Percentiles rank a stretch among this genome's conserved stretches.
These are phyloP conservation scores for Cecidostiba fungosa DNA, from an alignment of 2,888 invertebrate species.

Conservation along the genomic window DNA sequence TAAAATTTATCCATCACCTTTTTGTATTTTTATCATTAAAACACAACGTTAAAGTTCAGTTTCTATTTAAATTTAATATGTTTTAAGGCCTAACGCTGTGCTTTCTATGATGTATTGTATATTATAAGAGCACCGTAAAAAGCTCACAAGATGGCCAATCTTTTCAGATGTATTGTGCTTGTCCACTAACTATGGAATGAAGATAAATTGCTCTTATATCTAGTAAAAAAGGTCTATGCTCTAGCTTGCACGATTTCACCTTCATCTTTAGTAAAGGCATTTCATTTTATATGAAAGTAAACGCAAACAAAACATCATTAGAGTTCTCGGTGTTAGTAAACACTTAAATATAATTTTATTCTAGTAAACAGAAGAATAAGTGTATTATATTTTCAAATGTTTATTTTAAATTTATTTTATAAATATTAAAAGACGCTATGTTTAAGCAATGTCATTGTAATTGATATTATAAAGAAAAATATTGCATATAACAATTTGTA, in stretches of 20 bases:
- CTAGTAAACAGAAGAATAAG: not conserved
- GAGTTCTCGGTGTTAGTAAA: not conserved
- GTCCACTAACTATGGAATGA: not conserved
- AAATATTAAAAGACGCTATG: no score
- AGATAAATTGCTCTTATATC: not conserved
- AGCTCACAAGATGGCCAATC: not conserved
- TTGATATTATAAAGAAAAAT: no score
- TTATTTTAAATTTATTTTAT: no score
- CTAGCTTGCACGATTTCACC: conserved; percentile 32
- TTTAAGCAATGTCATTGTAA: no score
- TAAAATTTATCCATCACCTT: not conserved
- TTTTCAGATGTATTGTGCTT: not conserved
- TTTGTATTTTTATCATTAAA: not conserved
- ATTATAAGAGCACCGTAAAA: not conserved
- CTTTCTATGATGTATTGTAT: conserved; percentile 34
- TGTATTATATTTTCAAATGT: no score
- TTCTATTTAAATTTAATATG: not conserved
- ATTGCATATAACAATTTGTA: no score
- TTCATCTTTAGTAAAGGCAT: conserved; percentile 22
- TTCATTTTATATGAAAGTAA: conserved; percentile 5
- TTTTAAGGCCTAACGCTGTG: not conserved
- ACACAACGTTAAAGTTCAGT: no score
- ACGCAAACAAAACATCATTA: not conserved
- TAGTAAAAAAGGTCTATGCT: not conserved
- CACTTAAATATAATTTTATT: not conserved